Evolutionary conservation across 2,888 invertebrate species (phyloP), one percentile per base, ranked within the genome.

Genomic region (Apodemia zela): DNA sequence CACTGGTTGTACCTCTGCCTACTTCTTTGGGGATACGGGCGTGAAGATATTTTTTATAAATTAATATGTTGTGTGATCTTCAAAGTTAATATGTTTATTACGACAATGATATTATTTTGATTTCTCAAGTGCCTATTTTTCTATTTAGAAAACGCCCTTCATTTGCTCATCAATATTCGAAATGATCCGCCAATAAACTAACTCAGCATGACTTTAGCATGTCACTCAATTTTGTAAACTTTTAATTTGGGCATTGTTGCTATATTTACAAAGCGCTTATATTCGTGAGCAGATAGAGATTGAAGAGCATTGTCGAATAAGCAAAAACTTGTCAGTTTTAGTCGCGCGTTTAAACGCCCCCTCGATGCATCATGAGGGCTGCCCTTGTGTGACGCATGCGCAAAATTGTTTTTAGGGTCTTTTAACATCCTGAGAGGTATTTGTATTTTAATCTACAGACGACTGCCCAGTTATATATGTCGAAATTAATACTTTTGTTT

Each of bases 311-410:
- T 86, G 85, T 87, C 75, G 71, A 73, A 73, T 77, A 75, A 80
- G 85, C 84, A 80, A 81, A 84, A 84, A 84, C 74, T 80, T 84
- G 85, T 82, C 78, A 78, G 68, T 75, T 78, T 75, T 49, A 65
- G 71, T 69, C 66, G 72, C 70, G 74, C 72, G 73, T 74, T 73
- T 75, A 67, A 73, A 71, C 80, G 79, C 78, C 79, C 81, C 80
- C 76, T 75, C 75, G 66, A 68, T 71, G 75, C 71, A 67, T 73
- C 71, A 68, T 70, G 67, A 69, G 70, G 73, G 75, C 63, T 74
- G 76, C 71, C 69, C 61, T 62, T 51, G 61, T 33, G 58, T 64
- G 67, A 66, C 68, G 68, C 70, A 71, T 71, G 71, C 74, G 75
- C 61, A 54, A 60, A 61, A 61, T 47, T 33, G 21, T 47, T 66